phyloP scores from a whole-genome alignment of 2,888 invertebrate species.

The Macaria notata region DNA sequence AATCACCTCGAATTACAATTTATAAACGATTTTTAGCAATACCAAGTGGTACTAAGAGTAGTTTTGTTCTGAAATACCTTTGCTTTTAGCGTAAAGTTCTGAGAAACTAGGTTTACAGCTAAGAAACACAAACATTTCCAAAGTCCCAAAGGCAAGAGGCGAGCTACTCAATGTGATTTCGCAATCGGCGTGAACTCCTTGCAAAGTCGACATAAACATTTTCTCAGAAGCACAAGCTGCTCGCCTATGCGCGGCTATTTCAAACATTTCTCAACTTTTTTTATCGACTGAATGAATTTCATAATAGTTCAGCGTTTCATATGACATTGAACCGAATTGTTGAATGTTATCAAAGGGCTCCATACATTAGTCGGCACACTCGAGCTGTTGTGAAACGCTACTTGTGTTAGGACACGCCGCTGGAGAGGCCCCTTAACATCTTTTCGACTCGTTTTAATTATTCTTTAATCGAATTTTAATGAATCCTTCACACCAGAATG shows the following conservation, averaged over 20 bases:
- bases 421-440: constrained; percentile 57
- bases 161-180: constrained; percentile 52
- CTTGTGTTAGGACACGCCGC: constrained; percentile 48
- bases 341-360: constrained; percentile 68
- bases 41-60: not conserved
- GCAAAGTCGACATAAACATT: constrained; percentile 62
- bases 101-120: constrained; percentile 75
- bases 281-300: constrained; percentile 63
- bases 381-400: constrained; percentile 59
- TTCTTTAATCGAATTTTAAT: constrained; percentile 72
- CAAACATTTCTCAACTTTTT: constrained; percentile 44
- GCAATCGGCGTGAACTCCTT: constrained; percentile 67
- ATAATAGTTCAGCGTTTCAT: constrained; percentile 59
- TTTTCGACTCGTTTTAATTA: constrained; percentile 55
- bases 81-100: constrained; percentile 32
- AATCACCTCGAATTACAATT: constrained; percentile 30
- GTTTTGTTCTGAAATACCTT: constrained; percentile 3
- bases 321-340: constrained; percentile 77
- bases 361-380: constrained; percentile 53
- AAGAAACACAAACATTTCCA: constrained; percentile 70
- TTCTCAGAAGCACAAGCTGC: constrained; percentile 64
- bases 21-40: constrained; percentile 17
- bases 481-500: constrained; percentile 48
- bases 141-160: constrained; percentile 65
- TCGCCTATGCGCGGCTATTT: constrained; percentile 38